A percentile compares a stretch with the other conserved stretches of the same genome.
Evolutionary conservation across 2,113 vertebrate species (phyloP).

Genomic region (Cygnus buccinator): DNA sequence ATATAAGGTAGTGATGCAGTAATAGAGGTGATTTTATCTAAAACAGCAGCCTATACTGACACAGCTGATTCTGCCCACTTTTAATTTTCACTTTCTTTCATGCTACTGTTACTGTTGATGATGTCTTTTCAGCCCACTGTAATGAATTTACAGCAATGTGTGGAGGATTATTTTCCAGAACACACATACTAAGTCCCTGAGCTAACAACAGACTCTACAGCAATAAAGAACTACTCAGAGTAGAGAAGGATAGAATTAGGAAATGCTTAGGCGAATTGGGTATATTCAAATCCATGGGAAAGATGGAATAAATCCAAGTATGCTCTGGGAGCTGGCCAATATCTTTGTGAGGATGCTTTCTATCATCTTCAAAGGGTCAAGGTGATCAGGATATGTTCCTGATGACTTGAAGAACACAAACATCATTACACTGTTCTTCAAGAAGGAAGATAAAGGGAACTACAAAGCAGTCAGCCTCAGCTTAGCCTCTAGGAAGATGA

Average conservation of each 20-base stretch:
- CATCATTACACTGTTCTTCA: neutral
- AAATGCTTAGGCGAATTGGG: neutral
- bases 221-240: neutral
- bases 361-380: neutral
- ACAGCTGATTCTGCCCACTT: neutral
- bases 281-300: neutral
- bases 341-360: neutral
- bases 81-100: neutral
- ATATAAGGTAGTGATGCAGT: neutral
- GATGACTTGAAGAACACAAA: neutral
- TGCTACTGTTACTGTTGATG: neutral
- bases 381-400: neutral
- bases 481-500: rapidly evolving
- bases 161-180: neutral
- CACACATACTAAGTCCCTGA: neutral
- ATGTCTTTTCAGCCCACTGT: neutral
- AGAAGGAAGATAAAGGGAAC: neutral
- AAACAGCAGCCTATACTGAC: neutral
- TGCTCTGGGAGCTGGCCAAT: neutral
- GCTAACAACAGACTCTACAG: neutral
- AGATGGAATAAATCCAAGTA: neutral
- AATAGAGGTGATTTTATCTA: neutral
- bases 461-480: neutral
- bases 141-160: neutral
- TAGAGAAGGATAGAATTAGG: neutral